These are phyloP conservation scores for Nasonia oneida DNA, from an alignment of 2,888 invertebrate genomes.

Conservation along the genomic window DNA sequence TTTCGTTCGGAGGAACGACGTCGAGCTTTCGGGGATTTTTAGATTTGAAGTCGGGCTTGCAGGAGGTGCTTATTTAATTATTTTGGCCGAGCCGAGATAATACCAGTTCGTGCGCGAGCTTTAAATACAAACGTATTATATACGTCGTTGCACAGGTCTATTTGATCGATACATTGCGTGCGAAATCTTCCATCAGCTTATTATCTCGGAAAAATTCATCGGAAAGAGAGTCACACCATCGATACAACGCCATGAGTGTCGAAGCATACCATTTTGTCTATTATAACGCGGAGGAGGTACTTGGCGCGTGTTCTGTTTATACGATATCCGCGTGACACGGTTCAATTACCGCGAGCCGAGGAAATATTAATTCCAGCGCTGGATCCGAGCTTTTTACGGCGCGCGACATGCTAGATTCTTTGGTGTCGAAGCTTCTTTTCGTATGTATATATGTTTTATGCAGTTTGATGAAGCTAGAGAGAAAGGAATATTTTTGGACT, in stretches of 20 bases:
- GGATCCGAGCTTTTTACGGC: neutral
- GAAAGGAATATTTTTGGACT: neutral
- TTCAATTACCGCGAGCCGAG: neutral
- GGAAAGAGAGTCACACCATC: neutral
- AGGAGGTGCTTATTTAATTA: neutral
- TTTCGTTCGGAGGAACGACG: too few relatives aligned
- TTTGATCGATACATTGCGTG: slow-evolving; percentile 8
- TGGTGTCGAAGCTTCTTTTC: neutral
- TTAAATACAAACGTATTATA: too few relatives aligned
- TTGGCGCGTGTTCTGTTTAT: neutral
- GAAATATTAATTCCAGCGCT: slow-evolving; percentile 23
- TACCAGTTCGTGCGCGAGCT: neutral
- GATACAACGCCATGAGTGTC: neutral
- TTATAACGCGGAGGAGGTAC: neutral
- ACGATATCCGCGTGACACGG: neutral
- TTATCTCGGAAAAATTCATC: neutral
- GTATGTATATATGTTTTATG: neutral
- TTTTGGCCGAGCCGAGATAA: neutral
- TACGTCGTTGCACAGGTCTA: neutral
- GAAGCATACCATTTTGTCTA: neutral
- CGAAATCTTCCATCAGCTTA: neutral
- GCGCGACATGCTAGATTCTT: neutral
- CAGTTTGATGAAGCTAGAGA: neutral
- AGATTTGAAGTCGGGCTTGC: too few relatives aligned
- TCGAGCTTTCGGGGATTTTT: too few relatives aligned